Base-by-base conservation (phyloP, 1,140 invertebrate genomes). In the Ips typographus region DNA sequence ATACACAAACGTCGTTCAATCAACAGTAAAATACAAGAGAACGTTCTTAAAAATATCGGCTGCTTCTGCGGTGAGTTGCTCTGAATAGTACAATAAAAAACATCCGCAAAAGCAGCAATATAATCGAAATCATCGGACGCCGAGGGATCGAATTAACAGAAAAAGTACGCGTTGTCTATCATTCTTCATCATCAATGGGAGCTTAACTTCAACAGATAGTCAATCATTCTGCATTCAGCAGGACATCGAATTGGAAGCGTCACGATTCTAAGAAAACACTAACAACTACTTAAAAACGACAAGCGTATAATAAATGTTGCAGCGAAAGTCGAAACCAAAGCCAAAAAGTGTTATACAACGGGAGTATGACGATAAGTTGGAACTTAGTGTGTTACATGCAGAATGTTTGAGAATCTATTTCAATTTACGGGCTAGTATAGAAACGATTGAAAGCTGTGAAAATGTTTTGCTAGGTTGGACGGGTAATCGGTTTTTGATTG, bases 351-450 rank as follows among this genome's bases (percentile, higher is more conserved):
- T 78, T 76, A 22, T 22, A 76, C 69, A 57, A 72, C 57, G 66
- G 57, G 51, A 70, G 36, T 55, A 55, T 55, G 5, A 55, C 37
- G 44, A 49, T 22, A 49, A 49, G 22, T 49, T 3, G 44, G 44
- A 49, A 49, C 22, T 68, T 70, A 68, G 72, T 73, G 74, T 74
- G 80, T 83, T 80, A 82, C 84, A 85, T 85, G 84, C 84, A 85
- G 84, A 85, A 85, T 84, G 84, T 84, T 85, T 85, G 84, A 85
- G 84, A 77, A 77, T 76, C 75, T 76, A 22, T 22, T 47, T 22
- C 22, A 22, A 22, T 22, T 22, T 22, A 22, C 22, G 6, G 22
- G 44, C 44, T 47, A 40, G n/a, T n/a, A 65, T 42, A 22, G 55
- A 59, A 58, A 42, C 7, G 41, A 62, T 62, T 49, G 44, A 8